A percentile compares a stretch with the other conserved stretches of the same genome.
phyloP scores from a whole-genome alignment of 1,140 invertebrate genomes.

The Eupeodes corollae region DNA sequence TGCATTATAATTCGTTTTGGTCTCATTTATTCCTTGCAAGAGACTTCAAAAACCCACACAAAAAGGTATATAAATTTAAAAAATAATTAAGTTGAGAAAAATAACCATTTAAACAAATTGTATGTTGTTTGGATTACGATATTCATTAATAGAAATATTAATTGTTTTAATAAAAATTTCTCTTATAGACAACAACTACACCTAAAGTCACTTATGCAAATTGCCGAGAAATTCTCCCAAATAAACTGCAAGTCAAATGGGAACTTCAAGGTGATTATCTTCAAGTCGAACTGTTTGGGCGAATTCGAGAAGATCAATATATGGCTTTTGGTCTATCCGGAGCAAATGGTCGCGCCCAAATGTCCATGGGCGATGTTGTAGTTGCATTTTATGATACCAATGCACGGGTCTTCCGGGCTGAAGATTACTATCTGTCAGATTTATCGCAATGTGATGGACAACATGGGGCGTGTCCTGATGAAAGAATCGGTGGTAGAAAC shows the following conservation, averaged over 20 bases:
- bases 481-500: slow-evolving; percentile 65
- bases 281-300: slow-evolving; percentile 61
- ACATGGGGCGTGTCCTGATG: slow-evolving; percentile 75
- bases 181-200: slow-evolving; percentile 45
- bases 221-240: slow-evolving; percentile 68
- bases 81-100: too few relatives aligned
- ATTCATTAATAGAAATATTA: too few relatives aligned
- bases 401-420: slow-evolving; percentile 56
- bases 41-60: too few relatives aligned
- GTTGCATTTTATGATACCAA: slow-evolving; percentile 68
- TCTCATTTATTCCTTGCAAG: too few relatives aligned
- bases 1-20: too few relatives aligned
- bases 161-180: background rate
- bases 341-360: slow-evolving; percentile 51
- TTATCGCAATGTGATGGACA: slow-evolving; percentile 71
- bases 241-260: slow-evolving; percentile 71
- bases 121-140: too few relatives aligned
- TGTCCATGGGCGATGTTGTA: slow-evolving; percentile 73
- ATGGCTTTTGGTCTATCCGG: slow-evolving; percentile 80
- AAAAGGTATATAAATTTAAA: too few relatives aligned
- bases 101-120: too few relatives aligned
- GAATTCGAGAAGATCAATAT: slow-evolving; percentile 72
- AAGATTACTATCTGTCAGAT: slow-evolving; percentile 77
- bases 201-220: slow-evolving; percentile 48
- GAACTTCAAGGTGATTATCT: slow-evolving; percentile 60